Evolutionary conservation across 2,797 vertebrate genomes (phyloP).

Genomic region (Poeciliopsis gracilis): DNA sequence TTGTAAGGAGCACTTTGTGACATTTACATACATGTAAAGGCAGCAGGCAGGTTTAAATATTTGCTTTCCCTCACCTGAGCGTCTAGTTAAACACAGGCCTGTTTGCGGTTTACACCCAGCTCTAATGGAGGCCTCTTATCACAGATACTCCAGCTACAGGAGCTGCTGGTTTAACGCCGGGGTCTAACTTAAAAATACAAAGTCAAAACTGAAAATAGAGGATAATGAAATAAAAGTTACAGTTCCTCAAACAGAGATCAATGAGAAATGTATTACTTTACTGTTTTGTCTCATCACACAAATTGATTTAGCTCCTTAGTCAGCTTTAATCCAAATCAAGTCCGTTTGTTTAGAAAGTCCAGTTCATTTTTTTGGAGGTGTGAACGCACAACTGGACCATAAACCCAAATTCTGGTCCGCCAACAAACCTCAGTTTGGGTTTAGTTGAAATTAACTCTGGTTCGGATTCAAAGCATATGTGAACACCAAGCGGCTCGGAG

Average conservation of each 20-base stretch:
- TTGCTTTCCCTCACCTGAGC: constrained; percentile 20
- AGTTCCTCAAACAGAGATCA: neutral
- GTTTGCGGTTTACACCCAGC: constrained; percentile 1
- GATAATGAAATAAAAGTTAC: neutral
- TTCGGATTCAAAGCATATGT: too few species aligned
- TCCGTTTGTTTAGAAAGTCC: too few species aligned
- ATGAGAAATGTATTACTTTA: neutral
- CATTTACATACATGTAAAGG: constrained; percentile 63
- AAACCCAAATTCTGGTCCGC: too few species aligned
- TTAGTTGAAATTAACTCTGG: too few species aligned
- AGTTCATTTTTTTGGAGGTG: too few species aligned
- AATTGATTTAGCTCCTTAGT: neutral
- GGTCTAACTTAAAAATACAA: neutral
- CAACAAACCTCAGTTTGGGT: too few species aligned
- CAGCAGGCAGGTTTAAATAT: constrained; percentile 30
- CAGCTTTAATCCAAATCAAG: too few species aligned
- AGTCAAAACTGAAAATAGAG: neutral
- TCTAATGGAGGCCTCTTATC: neutral
- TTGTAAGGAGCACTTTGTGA: neutral
- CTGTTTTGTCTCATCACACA: neutral
- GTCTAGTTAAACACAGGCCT: constrained; percentile 10
- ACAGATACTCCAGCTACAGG: neutral
- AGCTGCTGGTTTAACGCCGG: neutral
- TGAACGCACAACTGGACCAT: too few species aligned
- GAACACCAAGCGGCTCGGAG: too few species aligned